Percentiles rank a stretch among this genome's conserved stretches.
Conservation (phyloP, 2,113 vertebrate genomes). For the Arizona elegans region DNA sequence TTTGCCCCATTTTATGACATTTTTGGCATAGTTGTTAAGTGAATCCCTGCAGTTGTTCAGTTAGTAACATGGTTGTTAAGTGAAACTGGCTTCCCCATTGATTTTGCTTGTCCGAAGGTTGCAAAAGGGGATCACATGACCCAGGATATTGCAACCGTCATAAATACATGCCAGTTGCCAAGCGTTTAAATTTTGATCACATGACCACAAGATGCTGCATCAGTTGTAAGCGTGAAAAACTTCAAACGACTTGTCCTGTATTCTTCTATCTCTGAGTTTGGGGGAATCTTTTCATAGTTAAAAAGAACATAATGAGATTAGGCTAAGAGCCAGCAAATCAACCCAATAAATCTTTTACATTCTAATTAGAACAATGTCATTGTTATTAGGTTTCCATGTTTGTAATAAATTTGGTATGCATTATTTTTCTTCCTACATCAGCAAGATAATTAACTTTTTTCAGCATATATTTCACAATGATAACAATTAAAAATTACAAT, state of each 20-base stretch:
- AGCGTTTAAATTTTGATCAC: too few relatives aligned
- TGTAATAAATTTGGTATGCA: conserved; percentile 37
- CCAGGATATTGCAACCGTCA: too few relatives aligned
- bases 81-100: not conserved
- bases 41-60: not conserved
- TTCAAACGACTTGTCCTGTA: conserved; percentile 20
- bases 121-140: too few relatives aligned
- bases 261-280: conserved; percentile 49
- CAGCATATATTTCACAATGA: conserved; percentile 22
- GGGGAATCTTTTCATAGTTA: conserved; percentile 55
- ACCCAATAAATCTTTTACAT: conserved; percentile 46
- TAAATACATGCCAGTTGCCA: too few relatives aligned
- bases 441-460: conserved; percentile 46
- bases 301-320: conserved; percentile 68
- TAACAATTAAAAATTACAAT: conserved; percentile 37
- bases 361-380: conserved; percentile 54
- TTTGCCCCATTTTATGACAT: not conserved
- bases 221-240: too few relatives aligned
- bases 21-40: not conserved
- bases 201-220: too few relatives aligned
- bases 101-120: not conserved
- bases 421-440: conserved; percentile 45
- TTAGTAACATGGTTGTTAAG: not conserved
- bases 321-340: conserved; percentile 57
- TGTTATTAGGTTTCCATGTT: conserved; percentile 48